Percentiles rank a stretch among this genome's conserved stretches.
Evolutionary conservation across 2,888 invertebrate species (phyloP).

Genomic region (Polietes domitor): DNA sequence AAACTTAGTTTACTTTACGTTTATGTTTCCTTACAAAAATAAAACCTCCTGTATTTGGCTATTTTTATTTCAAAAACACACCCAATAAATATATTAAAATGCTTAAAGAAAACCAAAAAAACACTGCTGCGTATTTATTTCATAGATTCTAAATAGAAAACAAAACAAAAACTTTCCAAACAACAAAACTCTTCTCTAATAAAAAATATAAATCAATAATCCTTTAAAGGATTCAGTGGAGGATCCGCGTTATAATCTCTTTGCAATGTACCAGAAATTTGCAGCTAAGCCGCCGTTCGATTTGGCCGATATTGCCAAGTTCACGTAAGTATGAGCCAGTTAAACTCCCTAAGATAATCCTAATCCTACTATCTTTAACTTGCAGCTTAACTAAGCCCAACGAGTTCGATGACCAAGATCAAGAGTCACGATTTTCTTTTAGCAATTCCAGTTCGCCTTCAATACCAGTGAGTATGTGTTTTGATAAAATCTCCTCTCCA

Average conservation of each 20-base stretch:
- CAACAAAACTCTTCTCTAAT: neutral
- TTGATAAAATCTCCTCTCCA: constrained; percentile 6
- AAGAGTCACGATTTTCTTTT: constrained; percentile 87
- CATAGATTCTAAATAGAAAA: constrained; percentile 24
- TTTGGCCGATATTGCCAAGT: constrained; percentile 79
- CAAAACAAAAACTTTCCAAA: constrained; percentile 9
- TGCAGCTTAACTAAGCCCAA: constrained; percentile 74
- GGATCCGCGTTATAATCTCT: constrained; percentile 79
- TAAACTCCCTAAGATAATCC: neutral
- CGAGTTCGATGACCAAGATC: constrained; percentile 79
- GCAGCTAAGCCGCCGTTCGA: constrained; percentile 80
- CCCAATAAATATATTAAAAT: constrained; percentile 45
- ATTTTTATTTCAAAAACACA: constrained; percentile 34
- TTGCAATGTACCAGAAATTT: constrained; percentile 81
- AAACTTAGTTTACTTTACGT: constrained; percentile 12
- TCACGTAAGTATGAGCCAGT: constrained; percentile 75
- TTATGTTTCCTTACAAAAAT: constrained; percentile 19
- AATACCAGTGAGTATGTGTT: constrained; percentile 82
- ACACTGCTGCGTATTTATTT: constrained; percentile 68
- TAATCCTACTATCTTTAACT: neutral
- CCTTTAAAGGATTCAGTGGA: constrained; percentile 77
- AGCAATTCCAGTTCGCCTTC: constrained; percentile 87
- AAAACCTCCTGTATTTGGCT: constrained; percentile 54
- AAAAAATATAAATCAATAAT: constrained; percentile 32
- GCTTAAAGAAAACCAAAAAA: constrained; percentile 41